A percentile compares a stretch with the other conserved stretches of the same genome.
Evolutionary conservation across 2,113 vertebrate genomes (phyloP).

Genomic region (Rhabdornis inornatus): DNA sequence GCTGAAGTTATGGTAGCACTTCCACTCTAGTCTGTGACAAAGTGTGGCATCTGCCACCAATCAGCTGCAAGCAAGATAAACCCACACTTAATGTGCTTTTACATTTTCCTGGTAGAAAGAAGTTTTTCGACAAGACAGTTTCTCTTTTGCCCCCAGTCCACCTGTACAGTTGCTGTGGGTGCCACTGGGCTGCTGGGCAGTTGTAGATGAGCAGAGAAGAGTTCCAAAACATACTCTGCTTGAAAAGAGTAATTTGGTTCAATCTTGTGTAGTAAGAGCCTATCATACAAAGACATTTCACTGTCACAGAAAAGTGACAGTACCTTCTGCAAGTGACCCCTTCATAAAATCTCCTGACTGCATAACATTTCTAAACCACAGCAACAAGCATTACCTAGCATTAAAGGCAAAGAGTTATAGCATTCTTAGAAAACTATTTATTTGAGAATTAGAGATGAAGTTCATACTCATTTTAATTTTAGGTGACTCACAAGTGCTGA

Average conservation of each 20-base stretch:
- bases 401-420: background rate
- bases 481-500: background rate
- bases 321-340: background rate
- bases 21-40: background rate
- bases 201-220: background rate
- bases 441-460: background rate
- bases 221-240: background rate
- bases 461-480: background rate
- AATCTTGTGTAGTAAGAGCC: background rate
- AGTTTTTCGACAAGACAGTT: background rate
- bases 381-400: background rate
- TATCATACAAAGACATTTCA: background rate
- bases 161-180: background rate
- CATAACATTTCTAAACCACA: background rate
- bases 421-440: background rate
- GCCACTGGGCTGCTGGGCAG: background rate
- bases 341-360: background rate
- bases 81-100: background rate
- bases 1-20: background rate
- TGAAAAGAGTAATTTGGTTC: background rate
- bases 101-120: background rate
- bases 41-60: background rate
- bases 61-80: background rate
- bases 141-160: background rate
- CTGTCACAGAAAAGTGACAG: background rate